A percentile compares a stretch with the other conserved stretches of the same genome.
Evolutionary conservation across 2,113 vertebrate species (phyloP).

Genomic region (Mormyrus lacerda): DNA sequence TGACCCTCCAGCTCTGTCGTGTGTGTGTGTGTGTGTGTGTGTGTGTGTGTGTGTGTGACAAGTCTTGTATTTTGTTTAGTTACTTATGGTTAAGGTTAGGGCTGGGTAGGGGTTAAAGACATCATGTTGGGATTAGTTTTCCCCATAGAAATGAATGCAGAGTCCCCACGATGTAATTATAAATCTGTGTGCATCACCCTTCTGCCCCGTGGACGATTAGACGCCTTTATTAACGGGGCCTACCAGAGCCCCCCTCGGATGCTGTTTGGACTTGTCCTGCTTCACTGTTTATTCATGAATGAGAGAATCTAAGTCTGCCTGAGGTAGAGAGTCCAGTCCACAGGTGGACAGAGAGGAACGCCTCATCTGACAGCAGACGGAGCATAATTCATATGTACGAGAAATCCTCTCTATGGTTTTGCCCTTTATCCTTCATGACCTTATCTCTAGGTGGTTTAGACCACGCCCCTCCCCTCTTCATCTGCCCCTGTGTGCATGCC

Average conservation of each 20-base stretch:
- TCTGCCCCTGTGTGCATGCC: not conserved
- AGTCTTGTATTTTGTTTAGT: no score
- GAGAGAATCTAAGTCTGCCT: conserved; percentile 47
- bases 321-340: not conserved
- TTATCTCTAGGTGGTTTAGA: not conserved
- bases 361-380: not conserved
- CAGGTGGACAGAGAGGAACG: not conserved
- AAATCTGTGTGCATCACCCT: not conserved
- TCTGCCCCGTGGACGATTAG: not conserved
- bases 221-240: conserved; percentile 44
- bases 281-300: conserved; percentile 51
- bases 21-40: no score
- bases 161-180: no score
- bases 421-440: not conserved
- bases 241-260: conserved; percentile 12
- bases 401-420: not conserved
- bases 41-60: no score
- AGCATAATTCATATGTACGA: not conserved
- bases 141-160: no score
- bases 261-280: not conserved
- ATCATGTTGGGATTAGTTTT: no score
- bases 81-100: no score
- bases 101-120: no score
- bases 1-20: not conserved
- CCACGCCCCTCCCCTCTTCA: not conserved